Percentiles rank a stretch among this genome's conserved stretches.
phyloP scores from a whole-genome alignment of 2,888 invertebrate genomes.

The Stenodema calcarata region DNA sequence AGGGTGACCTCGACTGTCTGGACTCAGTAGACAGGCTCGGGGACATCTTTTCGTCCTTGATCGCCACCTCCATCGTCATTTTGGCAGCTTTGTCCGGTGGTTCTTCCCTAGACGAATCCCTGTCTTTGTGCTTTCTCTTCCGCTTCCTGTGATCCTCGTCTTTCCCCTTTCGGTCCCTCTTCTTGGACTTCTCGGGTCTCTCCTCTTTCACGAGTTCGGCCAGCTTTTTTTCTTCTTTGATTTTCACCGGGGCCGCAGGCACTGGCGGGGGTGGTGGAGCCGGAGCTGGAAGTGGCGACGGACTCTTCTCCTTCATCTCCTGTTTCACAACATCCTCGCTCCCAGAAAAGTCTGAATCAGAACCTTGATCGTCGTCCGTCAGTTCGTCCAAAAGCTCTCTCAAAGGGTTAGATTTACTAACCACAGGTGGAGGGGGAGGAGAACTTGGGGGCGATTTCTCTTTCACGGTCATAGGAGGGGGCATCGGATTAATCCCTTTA shows the following conservation, averaged over 20 bases:
- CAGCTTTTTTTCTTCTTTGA: slow-evolving; percentile 48
- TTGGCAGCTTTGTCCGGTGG: slow-evolving; percentile 52
- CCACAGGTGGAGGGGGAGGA: slow-evolving; percentile 39
- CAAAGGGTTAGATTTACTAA: slow-evolving; percentile 31
- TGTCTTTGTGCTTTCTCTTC: slow-evolving; percentile 56
- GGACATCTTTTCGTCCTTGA: slow-evolving; percentile 58
- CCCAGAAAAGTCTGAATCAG: slow-evolving; percentile 52
- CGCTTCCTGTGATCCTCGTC: slow-evolving; percentile 51
- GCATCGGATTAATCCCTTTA: neutral
- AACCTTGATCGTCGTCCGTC: slow-evolving; percentile 50
- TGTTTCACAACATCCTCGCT: slow-evolving; percentile 44
- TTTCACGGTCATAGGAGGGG: neutral
- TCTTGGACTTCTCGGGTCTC: slow-evolving; percentile 66
- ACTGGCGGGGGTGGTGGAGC: slow-evolving; percentile 39
- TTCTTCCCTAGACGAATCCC: slow-evolving; percentile 51
- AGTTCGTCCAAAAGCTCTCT: slow-evolving; percentile 49
- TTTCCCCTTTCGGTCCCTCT: slow-evolving; percentile 60
- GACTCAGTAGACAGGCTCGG: slow-evolving; percentile 61
- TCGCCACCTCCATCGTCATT: slow-evolving; percentile 56
- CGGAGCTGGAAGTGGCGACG: neutral
- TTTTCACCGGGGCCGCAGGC: slow-evolving; percentile 37
- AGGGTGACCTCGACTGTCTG: slow-evolving; percentile 57
- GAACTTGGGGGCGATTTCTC: slow-evolving; percentile 6
- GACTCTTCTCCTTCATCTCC: neutral
- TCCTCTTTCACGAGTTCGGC: slow-evolving; percentile 49